Evolutionary conservation across 64 coral and sea anemone species (phyloP).

Genomic region (Catalaphyllia jardinei): DNA sequence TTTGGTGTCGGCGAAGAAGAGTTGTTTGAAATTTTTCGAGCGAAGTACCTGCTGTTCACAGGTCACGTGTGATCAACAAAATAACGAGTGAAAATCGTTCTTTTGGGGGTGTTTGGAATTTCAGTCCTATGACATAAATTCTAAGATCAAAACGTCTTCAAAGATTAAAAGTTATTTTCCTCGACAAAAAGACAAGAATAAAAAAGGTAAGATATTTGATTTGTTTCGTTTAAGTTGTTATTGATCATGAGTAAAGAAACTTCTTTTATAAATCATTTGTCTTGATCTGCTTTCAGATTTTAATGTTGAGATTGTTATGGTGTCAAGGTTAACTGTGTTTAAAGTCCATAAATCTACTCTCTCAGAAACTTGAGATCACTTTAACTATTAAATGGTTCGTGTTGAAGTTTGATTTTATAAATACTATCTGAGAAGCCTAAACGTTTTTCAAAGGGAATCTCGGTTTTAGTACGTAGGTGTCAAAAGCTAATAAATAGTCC

Average conservation of each 20-base stretch:
- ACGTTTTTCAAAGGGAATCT: neutral
- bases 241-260: neutral
- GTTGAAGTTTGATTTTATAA: neutral
- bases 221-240: neutral
- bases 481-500: neutral
- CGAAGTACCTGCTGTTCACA: conserved; percentile 1
- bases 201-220: neutral
- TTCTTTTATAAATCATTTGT: neutral
- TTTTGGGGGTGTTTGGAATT: conserved; percentile 10
- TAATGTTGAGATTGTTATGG: neutral
- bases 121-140: conserved; percentile 34
- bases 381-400: neutral
- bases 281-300: neutral
- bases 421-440: neutral
- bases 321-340: neutral
- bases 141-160: neutral
- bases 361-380: neutral
- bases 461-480: neutral
- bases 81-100: conserved; percentile 1
- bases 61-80: conserved; percentile 12
- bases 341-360: neutral
- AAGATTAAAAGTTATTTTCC: neutral
- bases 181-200: neutral
- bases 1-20: neutral
- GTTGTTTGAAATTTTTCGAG: conserved; percentile 11